These are phyloP conservation scores for Chrysopilus asiliformis DNA, from an alignment of 2,888 invertebrate genomes.

Conservation along the genomic window DNA sequence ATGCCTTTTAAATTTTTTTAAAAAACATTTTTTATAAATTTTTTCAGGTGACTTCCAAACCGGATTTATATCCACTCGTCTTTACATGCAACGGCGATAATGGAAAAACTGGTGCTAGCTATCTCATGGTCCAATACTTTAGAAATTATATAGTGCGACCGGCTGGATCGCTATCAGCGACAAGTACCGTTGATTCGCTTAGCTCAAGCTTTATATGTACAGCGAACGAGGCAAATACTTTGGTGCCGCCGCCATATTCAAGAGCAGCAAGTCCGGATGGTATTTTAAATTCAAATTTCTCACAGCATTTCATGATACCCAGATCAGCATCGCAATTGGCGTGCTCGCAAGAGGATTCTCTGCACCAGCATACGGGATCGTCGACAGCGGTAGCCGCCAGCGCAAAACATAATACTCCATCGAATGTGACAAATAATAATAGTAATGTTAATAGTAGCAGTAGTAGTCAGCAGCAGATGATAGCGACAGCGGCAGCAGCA, in stretches of 20 bases:
- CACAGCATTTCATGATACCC: constrained; percentile 36
- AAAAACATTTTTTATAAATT: constrained; percentile 23
- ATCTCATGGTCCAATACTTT: constrained; percentile 74
- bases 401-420: constrained; percentile 8
- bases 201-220: constrained; percentile 80
- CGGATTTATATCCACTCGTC: constrained; percentile 71
- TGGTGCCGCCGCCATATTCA: constrained; percentile 74
- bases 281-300: constrained; percentile 30
- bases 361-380: constrained; percentile 1
- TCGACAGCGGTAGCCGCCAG: background rate
- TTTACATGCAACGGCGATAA: constrained; percentile 64
- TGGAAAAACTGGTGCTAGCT: constrained; percentile 56
- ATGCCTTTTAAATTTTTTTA: background rate
- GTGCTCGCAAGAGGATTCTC: constrained; percentile 24
- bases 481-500: too few relatives aligned
- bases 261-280: constrained; percentile 62
- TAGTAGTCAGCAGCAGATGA: constrained; percentile 3
- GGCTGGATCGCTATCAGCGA: constrained; percentile 64
- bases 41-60: constrained; percentile 66
- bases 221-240: constrained; percentile 71
- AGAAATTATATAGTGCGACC: constrained; percentile 64
- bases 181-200: constrained; percentile 74
- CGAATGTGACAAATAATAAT: constrained; percentile 12
- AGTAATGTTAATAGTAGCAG: constrained; percentile 5
- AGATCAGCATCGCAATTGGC: constrained; percentile 48